Base-by-base conservation (phyloP, 2,797 vertebrate species). In the Hoplostethus mediterraneus region DNA sequence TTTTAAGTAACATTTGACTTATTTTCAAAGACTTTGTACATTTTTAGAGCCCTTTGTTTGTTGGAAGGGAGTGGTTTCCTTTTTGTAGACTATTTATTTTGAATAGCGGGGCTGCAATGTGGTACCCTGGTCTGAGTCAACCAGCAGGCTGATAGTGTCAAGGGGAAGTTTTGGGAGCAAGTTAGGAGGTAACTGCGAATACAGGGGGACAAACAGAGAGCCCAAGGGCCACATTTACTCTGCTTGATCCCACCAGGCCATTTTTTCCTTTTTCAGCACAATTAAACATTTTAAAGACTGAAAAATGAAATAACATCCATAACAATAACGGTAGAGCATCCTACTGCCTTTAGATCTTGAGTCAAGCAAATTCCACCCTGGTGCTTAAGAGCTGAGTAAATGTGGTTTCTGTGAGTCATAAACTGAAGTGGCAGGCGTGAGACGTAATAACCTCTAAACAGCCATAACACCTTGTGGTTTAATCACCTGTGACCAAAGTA, bases 41-140 rank as follows among this genome's bases (percentile, higher is more conserved):
- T 93, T 95, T 94, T 92, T 93, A 90, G 88, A 94, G 88, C 71
- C 73, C 66, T 81, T 62, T 80, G 77, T 91, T 91, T 84, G 68
- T 75, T 82, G 75, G 73, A 88, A 78, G 72, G 82, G 83, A 86
- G 83, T 85, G 86, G 78, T 87, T 91, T 92, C 75, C 66, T 90
- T 86, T 91, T 92, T 89, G 84, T 94, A 94, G 89, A 87, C 83
- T 92, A 94, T 95, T 95, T 95, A 95, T 95, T 95, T 83, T 92
- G 88, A 86, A 71, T 88, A 93, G 93, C 93, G 87, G 93, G 92
- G 90, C 90, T 94, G 88, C 86, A 90, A 90, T 78, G 87, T 45
- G 17, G 44, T 54, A 42, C 47, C 59, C 49, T 56, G 68, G 44
- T 75, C 59, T 6, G 59, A 68, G 44, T 30, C 63, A 17, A 30